Evolutionary conservation across 2,888 invertebrate genomes (phyloP), one percentile per base, ranked within the genome.

Genomic region (Andrena minutula): DNA sequence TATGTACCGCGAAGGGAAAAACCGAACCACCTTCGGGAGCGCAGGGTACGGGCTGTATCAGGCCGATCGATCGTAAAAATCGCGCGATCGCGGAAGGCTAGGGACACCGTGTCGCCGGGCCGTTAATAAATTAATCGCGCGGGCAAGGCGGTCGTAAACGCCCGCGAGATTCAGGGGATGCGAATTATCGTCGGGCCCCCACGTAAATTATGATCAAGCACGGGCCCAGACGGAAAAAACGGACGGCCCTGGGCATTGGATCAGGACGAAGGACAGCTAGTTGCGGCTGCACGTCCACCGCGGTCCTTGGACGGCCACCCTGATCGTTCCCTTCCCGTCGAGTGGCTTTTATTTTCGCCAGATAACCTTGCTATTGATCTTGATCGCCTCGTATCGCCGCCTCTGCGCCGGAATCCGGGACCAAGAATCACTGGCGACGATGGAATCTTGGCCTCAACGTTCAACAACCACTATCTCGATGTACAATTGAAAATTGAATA

Each of bases 191-290:
- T 3, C 23, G 28, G 20, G 8, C 35, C 1, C 10, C 2, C 32
- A 20, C 51, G 82, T 84, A 75, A 87, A 86, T 85, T 85, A 83
- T 65, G 81, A 75, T 58, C 77, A 65, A 71, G 77, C 75, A 77
- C 66, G 78, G 82, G 51, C 76, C 76, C 82, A 83, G 79, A 85
- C 80, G 82, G 69, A 80, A 87, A 83, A 84, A 87, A 80, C 79
- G 66, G 41, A 65, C 75, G 87, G 35, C 87, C 87, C 65, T 86
- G 84, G 51, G 56, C 79, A 86, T 85, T 56, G 82, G 73, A 83
- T 86, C 83, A 82, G 78, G 64, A 69, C 83, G 86, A 88, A 88
- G 86, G 87, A 83, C 83, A 75, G 49, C 84, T 61, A 53, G 78
- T 64, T 69, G 74, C 32, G n/a, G 16, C 63, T 20, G 20, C 51